Evolutionary conservation across 2,113 vertebrate species (phyloP).

Genomic region (Thryonomys swinderianus): DNA sequence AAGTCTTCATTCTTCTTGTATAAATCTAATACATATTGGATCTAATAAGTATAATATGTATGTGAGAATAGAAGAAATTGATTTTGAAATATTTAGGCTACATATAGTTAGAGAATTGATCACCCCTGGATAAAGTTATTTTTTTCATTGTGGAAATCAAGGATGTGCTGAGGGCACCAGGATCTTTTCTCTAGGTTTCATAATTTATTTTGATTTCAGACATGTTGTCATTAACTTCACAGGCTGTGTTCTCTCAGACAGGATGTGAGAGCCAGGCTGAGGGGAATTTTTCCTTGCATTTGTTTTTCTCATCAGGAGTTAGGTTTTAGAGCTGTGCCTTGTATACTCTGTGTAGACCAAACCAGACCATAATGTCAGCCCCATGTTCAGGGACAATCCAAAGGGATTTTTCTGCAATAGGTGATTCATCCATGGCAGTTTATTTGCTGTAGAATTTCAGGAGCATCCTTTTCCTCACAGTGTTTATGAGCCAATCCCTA

Average conservation of each 20-base stretch:
- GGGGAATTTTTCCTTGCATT: not conserved
- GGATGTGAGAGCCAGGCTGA: not conserved
- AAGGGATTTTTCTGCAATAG: not conserved
- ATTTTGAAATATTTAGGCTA: not conserved
- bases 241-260: not conserved
- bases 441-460: not conserved
- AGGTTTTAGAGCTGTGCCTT: not conserved
- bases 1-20: not conserved
- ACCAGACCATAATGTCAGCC: not conserved
- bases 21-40: not conserved
- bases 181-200: not conserved
- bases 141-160: not conserved
- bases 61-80: not conserved
- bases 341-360: not conserved
- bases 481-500: accelerated
- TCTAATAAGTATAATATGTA: not conserved
- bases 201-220: not conserved
- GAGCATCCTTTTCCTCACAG: accelerated
- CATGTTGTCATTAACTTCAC: not conserved
- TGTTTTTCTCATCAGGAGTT: not conserved
- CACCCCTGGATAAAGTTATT: not conserved
- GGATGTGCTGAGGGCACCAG: not conserved
- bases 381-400: not conserved
- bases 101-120: not conserved
- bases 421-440: not conserved